Conservation (phyloP, 2,888 invertebrate species). For the Aspidiotus rigidus region DNA sequence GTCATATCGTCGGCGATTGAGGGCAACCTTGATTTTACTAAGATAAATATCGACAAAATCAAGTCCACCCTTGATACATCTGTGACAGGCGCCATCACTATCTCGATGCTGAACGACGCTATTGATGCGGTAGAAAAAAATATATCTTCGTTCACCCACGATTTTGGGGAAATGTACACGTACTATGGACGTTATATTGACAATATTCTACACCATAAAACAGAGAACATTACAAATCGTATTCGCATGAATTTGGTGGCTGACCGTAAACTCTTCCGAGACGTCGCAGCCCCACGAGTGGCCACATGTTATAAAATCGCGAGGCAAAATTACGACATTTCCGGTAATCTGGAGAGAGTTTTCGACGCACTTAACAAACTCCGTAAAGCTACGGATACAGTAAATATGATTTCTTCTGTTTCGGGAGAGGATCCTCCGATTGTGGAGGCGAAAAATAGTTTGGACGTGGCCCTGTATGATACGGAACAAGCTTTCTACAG, state of each 20-base stretch:
- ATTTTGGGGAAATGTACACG: slow-evolving; percentile 20
- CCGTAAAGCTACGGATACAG: slow-evolving; percentile 9
- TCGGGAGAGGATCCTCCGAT: too few relatives aligned
- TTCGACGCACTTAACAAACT: slow-evolving; percentile 3
- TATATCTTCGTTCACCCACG: neutral
- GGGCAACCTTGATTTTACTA: slow-evolving; percentile 8
- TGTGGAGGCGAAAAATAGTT: too few relatives aligned
- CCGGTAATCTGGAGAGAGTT: slow-evolving; percentile 5
- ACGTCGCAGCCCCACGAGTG: slow-evolving; percentile 8
- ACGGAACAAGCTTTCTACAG: too few relatives aligned
- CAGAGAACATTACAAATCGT: slow-evolving; percentile 19
- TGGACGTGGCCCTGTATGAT: too few relatives aligned
- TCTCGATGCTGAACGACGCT: neutral
- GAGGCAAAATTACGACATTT: slow-evolving; percentile 17
- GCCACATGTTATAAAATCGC: slow-evolving; percentile 23
- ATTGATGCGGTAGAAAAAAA: slow-evolving; percentile 5
- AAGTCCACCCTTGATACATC: neutral
- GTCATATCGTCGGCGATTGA: slow-evolving; percentile 2
- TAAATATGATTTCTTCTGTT: neutral
- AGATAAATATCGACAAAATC: slow-evolving; percentile 5
- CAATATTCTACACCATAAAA: slow-evolving; percentile 15
- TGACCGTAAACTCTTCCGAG: slow-evolving; percentile 15
- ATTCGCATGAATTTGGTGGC: slow-evolving; percentile 18
- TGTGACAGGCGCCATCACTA: neutral
- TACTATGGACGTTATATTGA: slow-evolving; percentile 17